A percentile compares a stretch with the other conserved stretches of the same genome.
Conservation (phyloP, 2,797 vertebrate genomes). For the Sebastes taczanowskii region DNA sequence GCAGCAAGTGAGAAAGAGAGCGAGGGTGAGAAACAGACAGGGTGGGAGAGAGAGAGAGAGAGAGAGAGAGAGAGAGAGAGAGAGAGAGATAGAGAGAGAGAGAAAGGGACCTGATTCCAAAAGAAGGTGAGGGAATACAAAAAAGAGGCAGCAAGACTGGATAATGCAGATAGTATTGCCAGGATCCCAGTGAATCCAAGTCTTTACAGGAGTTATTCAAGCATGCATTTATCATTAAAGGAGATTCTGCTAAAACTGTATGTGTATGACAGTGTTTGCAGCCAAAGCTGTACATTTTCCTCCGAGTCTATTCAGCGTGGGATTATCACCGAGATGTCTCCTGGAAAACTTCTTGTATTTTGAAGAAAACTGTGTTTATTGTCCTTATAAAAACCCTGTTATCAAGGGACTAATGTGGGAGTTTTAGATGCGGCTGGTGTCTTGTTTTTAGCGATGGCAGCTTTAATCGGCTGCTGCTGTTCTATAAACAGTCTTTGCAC, state of each 20-base stretch:
- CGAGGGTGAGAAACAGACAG: conserved; percentile 57
- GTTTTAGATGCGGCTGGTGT: conserved; percentile 33
- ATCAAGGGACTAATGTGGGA: conserved; percentile 36
- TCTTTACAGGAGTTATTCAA: conserved; percentile 34
- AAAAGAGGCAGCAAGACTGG: conserved; percentile 43
- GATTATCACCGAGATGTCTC: conserved; percentile 11
- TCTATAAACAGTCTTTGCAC: conserved; percentile 36
- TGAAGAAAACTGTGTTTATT: conserved; percentile 28
- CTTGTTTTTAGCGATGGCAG: conserved; percentile 34
- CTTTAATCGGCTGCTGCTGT: conserved; percentile 35
- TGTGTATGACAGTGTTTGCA: conserved; percentile 14
- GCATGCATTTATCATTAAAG: conserved; percentile 46
- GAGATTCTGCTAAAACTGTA: conserved; percentile 16
- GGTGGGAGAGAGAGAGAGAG: conserved; percentile 45
- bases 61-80: conserved; percentile 18
- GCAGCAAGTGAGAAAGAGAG: conserved; percentile 62
- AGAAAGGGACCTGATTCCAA: conserved; percentile 38
- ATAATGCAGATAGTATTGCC: conserved; percentile 46
- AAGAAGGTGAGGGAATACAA: conserved; percentile 42
- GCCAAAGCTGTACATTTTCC: conserved; percentile 6
- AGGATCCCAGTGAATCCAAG: conserved; percentile 17
- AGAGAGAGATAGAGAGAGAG: not conserved
- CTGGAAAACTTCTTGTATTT: conserved; percentile 21
- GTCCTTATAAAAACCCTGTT: conserved; percentile 34
- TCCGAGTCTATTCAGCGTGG: not conserved